Evolutionary conservation across 2,797 vertebrate genomes (phyloP).

Genomic region (Apogon talboti): DNA sequence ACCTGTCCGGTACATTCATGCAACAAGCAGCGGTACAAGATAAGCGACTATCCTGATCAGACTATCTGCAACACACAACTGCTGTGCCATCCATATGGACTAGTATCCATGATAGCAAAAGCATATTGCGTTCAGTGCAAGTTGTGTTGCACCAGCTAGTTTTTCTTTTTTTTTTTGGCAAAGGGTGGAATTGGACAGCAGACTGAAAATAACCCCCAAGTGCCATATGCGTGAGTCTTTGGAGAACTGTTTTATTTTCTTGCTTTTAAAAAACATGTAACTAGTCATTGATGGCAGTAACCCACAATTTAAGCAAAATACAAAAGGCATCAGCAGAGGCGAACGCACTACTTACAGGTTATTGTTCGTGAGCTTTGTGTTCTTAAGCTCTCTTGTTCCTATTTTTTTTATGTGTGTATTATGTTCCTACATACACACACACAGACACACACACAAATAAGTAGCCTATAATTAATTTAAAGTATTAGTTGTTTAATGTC

Average conservation of each 20-base stretch:
- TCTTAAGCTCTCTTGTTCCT: neutral
- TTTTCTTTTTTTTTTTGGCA: neutral
- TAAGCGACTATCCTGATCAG: neutral
- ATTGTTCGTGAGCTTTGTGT: neutral
- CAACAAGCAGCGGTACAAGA: neutral
- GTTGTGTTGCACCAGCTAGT: conserved; percentile 6
- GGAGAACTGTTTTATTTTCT: neutral
- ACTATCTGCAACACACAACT: neutral
- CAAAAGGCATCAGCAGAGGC: neutral
- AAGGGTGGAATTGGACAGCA: conserved; percentile 17
- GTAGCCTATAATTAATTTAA: conserved; percentile 4
- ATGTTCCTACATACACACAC: no score
- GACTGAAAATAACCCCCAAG: neutral
- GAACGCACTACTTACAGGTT: neutral
- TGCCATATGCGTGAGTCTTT: conserved; percentile 1
- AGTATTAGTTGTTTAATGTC: neutral
- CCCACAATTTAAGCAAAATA: conserved; percentile 14
- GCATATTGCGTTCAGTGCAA: conserved; percentile 4
- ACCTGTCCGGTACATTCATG: neutral
- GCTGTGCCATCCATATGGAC: conserved; percentile 3
- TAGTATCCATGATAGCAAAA: conserved; percentile 5
- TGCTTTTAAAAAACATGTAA: conserved; percentile 15
- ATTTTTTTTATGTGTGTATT: no score
- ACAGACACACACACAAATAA: neutral
- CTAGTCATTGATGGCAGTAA: conserved; percentile 12